Percentiles rank a stretch among this genome's conserved stretches.
These are phyloP conservation scores for Hypomecis atomaria DNA, from an alignment of 2,888 invertebrate species.

Conservation along the genomic window DNA sequence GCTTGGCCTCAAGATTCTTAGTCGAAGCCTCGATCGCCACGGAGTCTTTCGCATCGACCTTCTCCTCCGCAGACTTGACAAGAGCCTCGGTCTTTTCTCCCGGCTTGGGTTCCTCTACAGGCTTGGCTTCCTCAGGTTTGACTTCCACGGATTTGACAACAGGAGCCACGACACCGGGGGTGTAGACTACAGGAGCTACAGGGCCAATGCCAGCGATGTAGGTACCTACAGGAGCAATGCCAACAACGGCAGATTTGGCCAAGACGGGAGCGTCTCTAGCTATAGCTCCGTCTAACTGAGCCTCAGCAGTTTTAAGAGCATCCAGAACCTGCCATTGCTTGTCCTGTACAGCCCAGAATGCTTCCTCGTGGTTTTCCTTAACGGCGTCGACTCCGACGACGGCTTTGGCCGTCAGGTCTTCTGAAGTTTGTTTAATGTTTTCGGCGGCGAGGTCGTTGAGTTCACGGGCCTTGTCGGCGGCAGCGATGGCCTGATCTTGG, in stretches of 20 bases:
- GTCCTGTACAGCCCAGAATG: slow-evolving; percentile 69
- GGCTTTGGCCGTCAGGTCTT: slow-evolving; percentile 59
- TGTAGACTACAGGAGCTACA: slow-evolving; percentile 25
- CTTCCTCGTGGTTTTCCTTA: slow-evolving; percentile 58
- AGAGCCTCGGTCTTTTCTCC: slow-evolving; percentile 47
- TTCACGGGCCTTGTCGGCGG: slow-evolving; percentile 61
- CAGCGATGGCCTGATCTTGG: slow-evolving; percentile 59
- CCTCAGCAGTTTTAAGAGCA: slow-evolving; percentile 67
- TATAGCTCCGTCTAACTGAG: slow-evolving; percentile 63
- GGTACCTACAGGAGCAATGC: slow-evolving; percentile 12
- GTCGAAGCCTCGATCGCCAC: slow-evolving; percentile 45
- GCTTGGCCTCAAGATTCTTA: slow-evolving; percentile 38
- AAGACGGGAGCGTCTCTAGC: slow-evolving; percentile 58
- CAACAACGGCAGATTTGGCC: slow-evolving; percentile 53
- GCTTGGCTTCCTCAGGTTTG: slow-evolving; percentile 32
- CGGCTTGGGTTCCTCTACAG: slow-evolving; percentile 42
- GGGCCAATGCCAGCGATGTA: slow-evolving; percentile 36
- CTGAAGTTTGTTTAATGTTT: slow-evolving; percentile 55
- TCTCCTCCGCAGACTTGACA: slow-evolving; percentile 44
- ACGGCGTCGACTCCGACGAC: slow-evolving; percentile 57
- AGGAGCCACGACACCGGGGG: slow-evolving; percentile 35
- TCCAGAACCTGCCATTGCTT: slow-evolving; percentile 75
- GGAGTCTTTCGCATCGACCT: slow-evolving; percentile 30
- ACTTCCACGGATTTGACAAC: slow-evolving; percentile 23
- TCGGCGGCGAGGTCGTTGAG: slow-evolving; percentile 58